A percentile compares a stretch with the other conserved stretches of the same genome.
Conservation (phyloP, 2,888 invertebrate genomes). For the Dryobotodes eremita region DNA sequence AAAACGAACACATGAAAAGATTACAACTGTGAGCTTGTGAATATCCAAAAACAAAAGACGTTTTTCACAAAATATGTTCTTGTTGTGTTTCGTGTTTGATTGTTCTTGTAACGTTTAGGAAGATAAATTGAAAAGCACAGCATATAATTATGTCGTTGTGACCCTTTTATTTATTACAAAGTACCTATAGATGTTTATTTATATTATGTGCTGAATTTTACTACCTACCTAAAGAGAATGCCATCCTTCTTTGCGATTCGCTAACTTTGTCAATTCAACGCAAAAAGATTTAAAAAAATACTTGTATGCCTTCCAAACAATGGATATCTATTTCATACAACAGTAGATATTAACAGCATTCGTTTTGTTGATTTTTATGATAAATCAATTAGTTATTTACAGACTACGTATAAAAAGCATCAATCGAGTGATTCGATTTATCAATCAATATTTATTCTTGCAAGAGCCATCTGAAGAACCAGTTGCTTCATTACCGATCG, state of each 20-base stretch:
- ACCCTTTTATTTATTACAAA: neutral
- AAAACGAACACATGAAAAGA: neutral
- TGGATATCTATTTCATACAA: neutral
- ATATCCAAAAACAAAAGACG: neutral
- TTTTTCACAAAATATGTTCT: neutral
- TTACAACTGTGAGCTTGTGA: neutral
- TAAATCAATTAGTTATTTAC: neutral
- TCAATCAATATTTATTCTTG: slow-evolving; percentile 47
- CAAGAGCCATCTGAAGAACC: slow-evolving; percentile 19
- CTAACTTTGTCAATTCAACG: neutral
- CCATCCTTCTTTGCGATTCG: neutral
- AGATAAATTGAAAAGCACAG: neutral
- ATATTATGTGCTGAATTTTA: neutral
- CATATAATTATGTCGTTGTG: neutral
- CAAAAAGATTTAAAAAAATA: neutral
- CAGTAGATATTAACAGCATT: neutral
- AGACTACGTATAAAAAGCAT: slow-evolving; percentile 5
- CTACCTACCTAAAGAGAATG: neutral
- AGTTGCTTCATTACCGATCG: slow-evolving; percentile 38
- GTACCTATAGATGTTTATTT: neutral
- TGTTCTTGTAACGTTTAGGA: neutral
- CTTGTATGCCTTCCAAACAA: neutral
- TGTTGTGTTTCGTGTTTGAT: neutral
- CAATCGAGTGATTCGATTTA: slow-evolving; percentile 40
- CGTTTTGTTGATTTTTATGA: neutral